Conservation (phyloP, 2,797 vertebrate genomes). For the Borostomias antarcticus region DNA sequence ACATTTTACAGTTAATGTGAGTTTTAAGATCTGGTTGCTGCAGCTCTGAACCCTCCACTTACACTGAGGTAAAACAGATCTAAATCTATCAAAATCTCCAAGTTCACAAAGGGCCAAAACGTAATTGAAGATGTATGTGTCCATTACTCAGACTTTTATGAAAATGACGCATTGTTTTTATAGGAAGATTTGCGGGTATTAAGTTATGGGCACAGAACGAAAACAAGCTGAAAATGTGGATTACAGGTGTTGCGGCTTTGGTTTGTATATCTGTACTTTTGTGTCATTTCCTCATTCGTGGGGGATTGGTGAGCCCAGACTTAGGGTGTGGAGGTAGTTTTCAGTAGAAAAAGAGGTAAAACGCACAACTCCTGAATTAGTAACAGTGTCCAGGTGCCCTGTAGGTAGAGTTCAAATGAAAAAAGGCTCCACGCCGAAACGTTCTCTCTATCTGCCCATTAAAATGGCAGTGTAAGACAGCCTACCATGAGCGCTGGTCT, state of each 20-base stretch:
- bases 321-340: too few relatives aligned
- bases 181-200: background rate
- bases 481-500: too few relatives aligned
- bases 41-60: background rate
- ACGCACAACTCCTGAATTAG: too few relatives aligned
- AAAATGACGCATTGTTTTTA: constrained; percentile 5
- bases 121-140: background rate
- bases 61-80: background rate
- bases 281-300: constrained; percentile 7
- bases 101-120: background rate
- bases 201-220: constrained; percentile 18
- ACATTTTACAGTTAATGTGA: background rate
- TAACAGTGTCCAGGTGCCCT: too few relatives aligned
- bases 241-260: constrained; percentile 31
- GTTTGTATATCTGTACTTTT: background rate
- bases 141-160: background rate
- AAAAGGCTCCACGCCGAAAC: too few relatives aligned
- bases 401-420: too few relatives aligned
- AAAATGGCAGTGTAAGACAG: too few relatives aligned
- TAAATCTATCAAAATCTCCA: background rate
- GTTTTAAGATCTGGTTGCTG: background rate
- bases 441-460: too few relatives aligned
- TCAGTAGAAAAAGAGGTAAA: too few relatives aligned
- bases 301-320: too few relatives aligned
- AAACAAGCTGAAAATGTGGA: constrained; percentile 36